These are phyloP conservation scores for Lissonota sp. DNA, from an alignment of 2,888 invertebrate genomes.

Conservation along the genomic window DNA sequence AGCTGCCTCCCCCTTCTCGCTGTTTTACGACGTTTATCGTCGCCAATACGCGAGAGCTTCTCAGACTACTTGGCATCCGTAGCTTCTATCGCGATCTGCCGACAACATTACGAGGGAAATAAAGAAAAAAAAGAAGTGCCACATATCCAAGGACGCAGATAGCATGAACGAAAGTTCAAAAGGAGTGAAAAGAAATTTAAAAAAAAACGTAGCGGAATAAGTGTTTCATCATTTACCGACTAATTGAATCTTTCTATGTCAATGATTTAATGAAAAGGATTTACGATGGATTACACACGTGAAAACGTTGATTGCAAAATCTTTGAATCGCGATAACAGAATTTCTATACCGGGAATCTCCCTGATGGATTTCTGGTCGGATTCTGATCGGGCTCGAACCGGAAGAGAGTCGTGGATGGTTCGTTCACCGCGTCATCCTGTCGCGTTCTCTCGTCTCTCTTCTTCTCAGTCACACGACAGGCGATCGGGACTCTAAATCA, in stretches of 20 bases:
- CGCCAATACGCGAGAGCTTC: constrained; percentile 59
- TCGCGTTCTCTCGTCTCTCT: constrained; percentile 44
- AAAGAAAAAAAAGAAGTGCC: constrained; percentile 45
- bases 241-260: constrained; percentile 14
- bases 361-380: constrained; percentile 16
- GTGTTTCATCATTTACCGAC: constrained; percentile 21
- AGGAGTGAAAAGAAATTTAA: constrained; percentile 27
- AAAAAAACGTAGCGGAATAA: background rate
- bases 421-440: constrained; percentile 32
- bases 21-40: constrained; percentile 80
- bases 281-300: background rate
- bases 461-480: constrained; percentile 42
- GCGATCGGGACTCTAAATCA: constrained; percentile 74
- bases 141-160: constrained; percentile 48
- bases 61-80: constrained; percentile 48
- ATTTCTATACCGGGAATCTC: constrained; percentile 32
- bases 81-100: constrained; percentile 55
- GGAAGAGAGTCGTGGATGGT: constrained; percentile 59
- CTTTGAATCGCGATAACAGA: background rate
- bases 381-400: constrained; percentile 38
- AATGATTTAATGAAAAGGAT: background rate
- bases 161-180: constrained; percentile 27
- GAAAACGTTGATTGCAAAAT: background rate
- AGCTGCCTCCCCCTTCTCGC: constrained; percentile 73
- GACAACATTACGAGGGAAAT: constrained; percentile 48